Evolutionary conservation across 2,113 vertebrate species (phyloP), one percentile per base, ranked within the genome.

Genomic region (Labrus mixtus): DNA sequence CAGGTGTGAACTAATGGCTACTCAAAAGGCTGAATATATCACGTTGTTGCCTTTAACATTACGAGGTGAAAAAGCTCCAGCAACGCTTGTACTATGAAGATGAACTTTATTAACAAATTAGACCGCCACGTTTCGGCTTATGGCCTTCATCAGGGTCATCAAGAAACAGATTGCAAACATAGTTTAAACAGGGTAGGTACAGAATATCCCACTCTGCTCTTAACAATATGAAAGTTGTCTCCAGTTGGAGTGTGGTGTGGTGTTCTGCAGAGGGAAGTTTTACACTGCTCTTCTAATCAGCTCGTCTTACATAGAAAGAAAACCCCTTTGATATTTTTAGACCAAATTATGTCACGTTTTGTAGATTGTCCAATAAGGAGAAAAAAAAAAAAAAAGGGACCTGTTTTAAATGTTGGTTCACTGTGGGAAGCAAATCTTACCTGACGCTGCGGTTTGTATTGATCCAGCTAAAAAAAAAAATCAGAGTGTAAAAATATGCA

Each of bases 21-120:
- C 62, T 81, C 54, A 82, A 77, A 60, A 70, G 23, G 81, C 64
- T 78, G 73, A 76, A 68, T 76, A 80, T 61, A 73, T 66, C 73
- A 70, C 17, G 12, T 33, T 77, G 46, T 46, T 64, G 17, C 16
- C 65, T 71, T 76, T 9, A 68, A 67, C 46, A 56, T 48, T 68
- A n/a, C n/a, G n/a, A n/a, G n/a, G n/a, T n/a, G n/a, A n/a, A n/a
- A n/a, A n/a, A n/a, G n/a, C n/a, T n/a, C n/a, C n/a, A n/a, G n/a
- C n/a, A n/a, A n/a, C n/a, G n/a, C n/a, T n/a, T n/a, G n/a, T n/a
- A n/a, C n/a, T n/a, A n/a, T n/a, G n/a, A n/a, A n/a, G n/a, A n/a
- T n/a, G n/a, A n/a, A n/a, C n/a, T n/a, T n/a, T n/a, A n/a, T n/a
- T n/a, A n/a, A n/a, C n/a, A n/a, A n/a, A n/a, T n/a, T n/a, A n/a